Percentiles rank a stretch among this genome's conserved stretches.
Evolutionary conservation across 2,113 vertebrate genomes (phyloP).

Genomic region (Procapra przewalskii): DNA sequence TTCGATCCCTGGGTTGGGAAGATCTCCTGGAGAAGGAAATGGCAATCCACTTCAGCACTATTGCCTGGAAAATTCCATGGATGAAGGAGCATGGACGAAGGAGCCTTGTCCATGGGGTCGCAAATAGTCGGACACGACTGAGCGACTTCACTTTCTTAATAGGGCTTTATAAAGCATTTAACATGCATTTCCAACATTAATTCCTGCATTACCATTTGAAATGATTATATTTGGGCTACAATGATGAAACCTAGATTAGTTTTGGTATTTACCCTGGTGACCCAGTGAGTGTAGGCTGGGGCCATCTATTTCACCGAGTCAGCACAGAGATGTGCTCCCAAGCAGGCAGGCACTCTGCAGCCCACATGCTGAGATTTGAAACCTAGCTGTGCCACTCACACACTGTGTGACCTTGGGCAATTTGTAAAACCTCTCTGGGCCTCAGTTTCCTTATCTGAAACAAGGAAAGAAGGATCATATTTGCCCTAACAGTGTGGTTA

Average conservation of each 20-base stretch:
- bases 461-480: neutral
- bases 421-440: neutral
- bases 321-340: neutral
- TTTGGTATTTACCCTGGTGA: neutral
- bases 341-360: neutral
- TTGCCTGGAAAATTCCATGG: no score
- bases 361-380: neutral
- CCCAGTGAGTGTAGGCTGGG: neutral
- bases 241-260: neutral
- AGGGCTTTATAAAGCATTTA: neutral
- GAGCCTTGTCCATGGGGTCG: no score
- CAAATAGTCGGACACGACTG: no score
- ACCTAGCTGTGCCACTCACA: neutral
- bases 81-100: no score
- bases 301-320: neutral
- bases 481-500: neutral
- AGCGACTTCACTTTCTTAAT: no score
- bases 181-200: neutral
- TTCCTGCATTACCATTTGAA: neutral
- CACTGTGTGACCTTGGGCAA: neutral
- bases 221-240: neutral
- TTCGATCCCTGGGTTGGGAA: no score
- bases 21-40: no score
- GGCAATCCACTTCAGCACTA: no score
- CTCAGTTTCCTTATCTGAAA: neutral